phyloP scores from a whole-genome alignment of 2,113 vertebrate species.

The Sorex fumeus region DNA sequence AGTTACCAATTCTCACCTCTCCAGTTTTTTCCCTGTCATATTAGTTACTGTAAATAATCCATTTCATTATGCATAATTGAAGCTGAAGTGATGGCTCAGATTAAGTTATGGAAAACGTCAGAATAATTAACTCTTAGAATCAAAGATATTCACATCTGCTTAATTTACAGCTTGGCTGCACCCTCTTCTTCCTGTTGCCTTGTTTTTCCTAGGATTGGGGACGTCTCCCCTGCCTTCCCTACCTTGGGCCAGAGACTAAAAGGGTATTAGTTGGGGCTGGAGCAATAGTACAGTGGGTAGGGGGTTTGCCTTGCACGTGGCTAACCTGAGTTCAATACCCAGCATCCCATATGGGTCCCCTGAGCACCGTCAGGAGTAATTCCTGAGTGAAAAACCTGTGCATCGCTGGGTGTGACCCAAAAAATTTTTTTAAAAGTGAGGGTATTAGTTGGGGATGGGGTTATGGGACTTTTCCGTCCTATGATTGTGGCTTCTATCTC shows the following conservation, averaged over 20 bases:
- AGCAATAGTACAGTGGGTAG: no score
- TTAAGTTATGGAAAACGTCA: constrained; percentile 80
- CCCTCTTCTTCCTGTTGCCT: not conserved
- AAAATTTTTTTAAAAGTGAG: not conserved
- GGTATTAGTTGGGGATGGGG: not conserved
- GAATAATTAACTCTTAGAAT: constrained; percentile 76
- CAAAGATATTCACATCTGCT: constrained; percentile 74
- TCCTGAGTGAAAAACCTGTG: no score
- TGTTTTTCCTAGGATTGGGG: not conserved
- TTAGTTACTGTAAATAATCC: constrained; percentile 77
- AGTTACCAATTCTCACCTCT: constrained; percentile 73
- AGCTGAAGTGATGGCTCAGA: constrained; percentile 76
- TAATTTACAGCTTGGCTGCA: constrained; percentile 19
- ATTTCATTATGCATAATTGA: constrained; percentile 70
- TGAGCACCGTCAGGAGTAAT: no score
- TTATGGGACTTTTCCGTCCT: not conserved
- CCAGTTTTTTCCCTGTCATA: constrained; percentile 60
- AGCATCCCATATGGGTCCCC: no score
- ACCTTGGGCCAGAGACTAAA: not conserved
- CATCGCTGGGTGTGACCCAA: no score
- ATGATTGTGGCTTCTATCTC: constrained; percentile 46
- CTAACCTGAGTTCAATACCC: no score
- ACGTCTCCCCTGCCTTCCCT: not conserved
- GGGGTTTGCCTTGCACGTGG: no score
- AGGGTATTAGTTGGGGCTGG: not conserved